Percentiles rank a stretch among this genome's conserved stretches.
These are phyloP conservation scores for Lasiommata megera DNA, from an alignment of 2,888 invertebrate species.

Conservation along the genomic window DNA sequence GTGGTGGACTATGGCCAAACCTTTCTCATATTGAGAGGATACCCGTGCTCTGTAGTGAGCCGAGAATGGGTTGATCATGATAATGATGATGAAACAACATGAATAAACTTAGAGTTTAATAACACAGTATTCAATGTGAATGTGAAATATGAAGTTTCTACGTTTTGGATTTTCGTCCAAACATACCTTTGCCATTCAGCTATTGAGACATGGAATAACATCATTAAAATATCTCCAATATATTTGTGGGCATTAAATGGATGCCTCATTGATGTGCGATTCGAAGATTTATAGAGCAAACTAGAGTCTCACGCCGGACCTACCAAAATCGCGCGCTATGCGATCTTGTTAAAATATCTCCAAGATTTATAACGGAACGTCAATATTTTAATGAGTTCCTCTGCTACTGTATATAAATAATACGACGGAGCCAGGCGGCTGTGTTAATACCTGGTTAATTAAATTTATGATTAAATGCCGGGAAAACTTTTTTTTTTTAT, in stretches of 20 bases:
- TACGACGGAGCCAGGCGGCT: neutral
- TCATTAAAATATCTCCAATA: conserved; percentile 28
- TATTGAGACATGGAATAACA: neutral
- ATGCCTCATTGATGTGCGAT: conserved; percentile 23
- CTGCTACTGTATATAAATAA: conserved; percentile 33
- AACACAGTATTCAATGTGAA: too few relatives aligned
- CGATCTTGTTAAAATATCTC: conserved; percentile 63
- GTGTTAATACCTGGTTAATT: neutral
- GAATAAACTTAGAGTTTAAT: too few relatives aligned
- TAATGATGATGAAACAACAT: too few relatives aligned
- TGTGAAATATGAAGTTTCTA: too few relatives aligned
- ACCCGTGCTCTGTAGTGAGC: too few relatives aligned
- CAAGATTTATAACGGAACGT: conserved; percentile 52
- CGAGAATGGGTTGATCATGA: too few relatives aligned
- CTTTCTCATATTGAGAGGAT: too few relatives aligned
- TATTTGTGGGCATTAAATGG: conserved; percentile 11
- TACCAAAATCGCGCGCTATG: conserved; percentile 39
- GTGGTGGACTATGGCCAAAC: too few relatives aligned
- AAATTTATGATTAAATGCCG: neutral
- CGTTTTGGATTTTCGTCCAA: too few relatives aligned
- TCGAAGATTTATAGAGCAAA: conserved; percentile 22
- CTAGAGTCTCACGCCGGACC: conserved; percentile 25
- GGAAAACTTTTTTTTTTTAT: too few relatives aligned
- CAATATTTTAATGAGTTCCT: conserved; percentile 58
- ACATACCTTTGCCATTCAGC: neutral